Base-by-base conservation (phyloP, 2,888 invertebrate species). In the Drymonia ruficornis region DNA sequence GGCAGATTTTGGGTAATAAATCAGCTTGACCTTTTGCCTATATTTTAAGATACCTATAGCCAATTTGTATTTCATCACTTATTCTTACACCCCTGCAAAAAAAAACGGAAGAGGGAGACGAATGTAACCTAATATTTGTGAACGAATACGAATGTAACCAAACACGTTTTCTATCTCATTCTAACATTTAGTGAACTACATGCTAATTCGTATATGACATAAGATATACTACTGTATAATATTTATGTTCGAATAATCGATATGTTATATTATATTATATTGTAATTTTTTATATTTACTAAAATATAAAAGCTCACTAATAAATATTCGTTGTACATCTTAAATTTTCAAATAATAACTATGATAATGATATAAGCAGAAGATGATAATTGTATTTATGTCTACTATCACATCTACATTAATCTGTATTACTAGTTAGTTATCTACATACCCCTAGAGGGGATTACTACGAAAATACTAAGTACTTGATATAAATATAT, bases 281-380 rank as follows among this genome's bases (percentile, higher is more conserved):
- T n/a, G n/a, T 11, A 19, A 23, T 44, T 23, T 23, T 49, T 42
- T 49, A 49, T 59, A 61, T 64, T 53, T 57, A 61, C 59, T 59
- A 19, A 40, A 40, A 56, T 70, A 68, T 44, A 69, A 65, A 66
- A 63, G 67, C 65, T 58, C 50, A 42, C 70, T 74, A 72, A 57
- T 56, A 52, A 65, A 73, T 74, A 74, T 78, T 78, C 78, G 78
- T 77, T 78, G 78, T 77, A 65, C 65, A 45, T 55, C 57, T 55
- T 44, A 23, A 19, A 23, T 12, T 6, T 44, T 44, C 0, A 16
- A 40, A 16, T 16, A 9, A 9, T 16, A 61, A 58, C 56, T 55
- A 48, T 31, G 3, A 23, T 31, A 12, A 31, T 11, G 31, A 31
- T 31, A 31, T n/a, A n/a, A 13, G 13, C 36, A 36, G n/a, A 36